phyloP scores from a whole-genome alignment of 2,888 invertebrate species.

The Parelbella ahira region DNA sequence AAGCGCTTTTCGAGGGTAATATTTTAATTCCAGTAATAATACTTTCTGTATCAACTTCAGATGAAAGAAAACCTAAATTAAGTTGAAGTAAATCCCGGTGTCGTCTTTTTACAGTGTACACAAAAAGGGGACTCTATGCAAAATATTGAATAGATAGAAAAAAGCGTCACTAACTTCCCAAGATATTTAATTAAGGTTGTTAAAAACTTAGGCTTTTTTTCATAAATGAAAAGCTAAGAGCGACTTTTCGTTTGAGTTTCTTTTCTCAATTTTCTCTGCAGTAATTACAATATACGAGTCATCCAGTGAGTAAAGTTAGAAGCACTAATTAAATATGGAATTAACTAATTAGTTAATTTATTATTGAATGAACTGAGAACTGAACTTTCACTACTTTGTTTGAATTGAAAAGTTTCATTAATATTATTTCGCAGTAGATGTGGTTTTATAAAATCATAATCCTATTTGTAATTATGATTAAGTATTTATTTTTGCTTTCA shows the following conservation, averaged over 20 bases:
- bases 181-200: slow-evolving; percentile 7
- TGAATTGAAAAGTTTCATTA: background rate
- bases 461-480: no score
- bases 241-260: background rate
- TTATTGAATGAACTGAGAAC: background rate
- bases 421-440: background rate
- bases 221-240: background rate
- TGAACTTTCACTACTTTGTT: no score
- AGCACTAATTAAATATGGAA: background rate
- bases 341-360: slow-evolving; percentile 10
- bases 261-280: slow-evolving; percentile 7
- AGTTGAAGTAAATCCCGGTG: no score
- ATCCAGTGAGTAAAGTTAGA: background rate
- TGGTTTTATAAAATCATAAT: no score
- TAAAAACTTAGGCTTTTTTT: no score
- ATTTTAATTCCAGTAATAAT: no score
- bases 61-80: no score
- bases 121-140: background rate
- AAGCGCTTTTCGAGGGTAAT: no score
- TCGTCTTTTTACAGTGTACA: no score
- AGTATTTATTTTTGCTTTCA: no score
- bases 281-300: slow-evolving; percentile 2
- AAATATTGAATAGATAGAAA: background rate
- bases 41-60: no score
- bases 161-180: background rate